Evolutionary conservation across 2,113 vertebrate species (phyloP).

Genomic region (Cebus imitator): DNA sequence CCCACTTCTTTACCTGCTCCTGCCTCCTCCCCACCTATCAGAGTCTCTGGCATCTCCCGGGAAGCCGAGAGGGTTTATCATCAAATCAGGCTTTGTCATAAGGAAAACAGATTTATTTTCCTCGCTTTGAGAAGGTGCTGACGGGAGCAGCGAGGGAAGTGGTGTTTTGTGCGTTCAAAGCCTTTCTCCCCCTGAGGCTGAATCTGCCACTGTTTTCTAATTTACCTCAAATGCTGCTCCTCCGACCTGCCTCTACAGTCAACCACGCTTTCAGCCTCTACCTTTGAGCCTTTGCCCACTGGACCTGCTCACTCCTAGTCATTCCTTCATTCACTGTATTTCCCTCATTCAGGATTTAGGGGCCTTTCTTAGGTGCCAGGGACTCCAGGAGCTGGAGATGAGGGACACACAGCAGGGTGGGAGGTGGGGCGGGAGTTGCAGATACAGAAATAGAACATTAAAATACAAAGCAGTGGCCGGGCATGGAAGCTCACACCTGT

Average conservation of each 20-base stretch:
- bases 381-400: neutral
- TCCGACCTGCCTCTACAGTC: neutral
- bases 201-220: neutral
- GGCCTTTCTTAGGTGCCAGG: neutral
- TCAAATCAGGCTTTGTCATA: constrained; percentile 48
- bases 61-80: constrained; percentile 34
- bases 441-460: neutral
- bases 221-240: neutral
- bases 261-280: neutral
- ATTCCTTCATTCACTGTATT: neutral
- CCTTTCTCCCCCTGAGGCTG: fast-evolving
- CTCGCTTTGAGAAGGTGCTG: constrained; percentile 45
- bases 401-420: neutral
- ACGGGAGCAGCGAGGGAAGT: neutral
- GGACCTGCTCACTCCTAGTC: neutral
- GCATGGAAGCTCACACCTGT: too few species aligned
- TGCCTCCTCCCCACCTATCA: neutral
- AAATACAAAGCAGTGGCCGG: neutral
- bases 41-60: neutral
- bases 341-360: neutral
- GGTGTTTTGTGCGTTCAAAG: neutral
- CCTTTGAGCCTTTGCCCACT: neutral
- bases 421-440: fast-evolving
- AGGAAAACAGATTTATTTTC: constrained; percentile 54
- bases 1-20: neutral